These are phyloP conservation scores for Automeris io DNA, from an alignment of 2,888 invertebrate species.

Conservation along the genomic window DNA sequence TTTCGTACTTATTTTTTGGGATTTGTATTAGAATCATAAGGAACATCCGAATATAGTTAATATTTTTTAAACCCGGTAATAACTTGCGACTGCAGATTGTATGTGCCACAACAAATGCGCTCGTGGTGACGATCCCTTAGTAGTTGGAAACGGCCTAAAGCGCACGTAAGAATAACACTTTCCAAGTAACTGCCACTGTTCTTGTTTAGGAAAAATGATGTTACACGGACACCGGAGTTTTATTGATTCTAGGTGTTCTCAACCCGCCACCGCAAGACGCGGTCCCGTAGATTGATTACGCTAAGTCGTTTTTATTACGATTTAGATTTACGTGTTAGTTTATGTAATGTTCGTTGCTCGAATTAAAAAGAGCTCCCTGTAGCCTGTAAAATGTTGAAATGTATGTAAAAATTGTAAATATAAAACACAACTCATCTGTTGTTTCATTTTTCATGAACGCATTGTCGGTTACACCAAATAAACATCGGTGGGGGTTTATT, in stretches of 20 bases:
- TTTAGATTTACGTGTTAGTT: conserved; percentile 76
- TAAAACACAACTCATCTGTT: conserved; percentile 61
- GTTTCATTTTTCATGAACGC: conserved; percentile 56
- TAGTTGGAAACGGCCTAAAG: conserved; percentile 67
- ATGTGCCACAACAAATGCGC: too few relatives aligned
- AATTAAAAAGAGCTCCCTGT: conserved; percentile 76
- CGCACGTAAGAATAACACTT: conserved; percentile 53
- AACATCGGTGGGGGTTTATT: conserved; percentile 20
- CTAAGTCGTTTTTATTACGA: conserved; percentile 71
- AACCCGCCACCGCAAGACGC: conserved; percentile 46
- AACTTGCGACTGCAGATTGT: too few relatives aligned
- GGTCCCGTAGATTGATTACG: conserved; percentile 65
- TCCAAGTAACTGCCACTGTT: conserved; percentile 62
- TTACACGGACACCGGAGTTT: conserved; percentile 59
- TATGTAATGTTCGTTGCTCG: conserved; percentile 77
- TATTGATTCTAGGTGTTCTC: conserved; percentile 71
- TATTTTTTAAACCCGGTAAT: too few relatives aligned
- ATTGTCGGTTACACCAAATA: conserved; percentile 30
- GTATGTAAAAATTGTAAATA: conserved; percentile 76
- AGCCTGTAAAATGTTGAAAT: conserved; percentile 76
- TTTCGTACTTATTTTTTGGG: too few relatives aligned
- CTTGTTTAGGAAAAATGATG: conserved; percentile 35
- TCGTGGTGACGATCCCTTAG: too few relatives aligned
- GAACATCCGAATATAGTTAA: too few relatives aligned
- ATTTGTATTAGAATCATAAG: too few relatives aligned